Evolutionary conservation across 2,888 invertebrate genomes (phyloP).

Genomic region (Sylvicola cinctus): DNA sequence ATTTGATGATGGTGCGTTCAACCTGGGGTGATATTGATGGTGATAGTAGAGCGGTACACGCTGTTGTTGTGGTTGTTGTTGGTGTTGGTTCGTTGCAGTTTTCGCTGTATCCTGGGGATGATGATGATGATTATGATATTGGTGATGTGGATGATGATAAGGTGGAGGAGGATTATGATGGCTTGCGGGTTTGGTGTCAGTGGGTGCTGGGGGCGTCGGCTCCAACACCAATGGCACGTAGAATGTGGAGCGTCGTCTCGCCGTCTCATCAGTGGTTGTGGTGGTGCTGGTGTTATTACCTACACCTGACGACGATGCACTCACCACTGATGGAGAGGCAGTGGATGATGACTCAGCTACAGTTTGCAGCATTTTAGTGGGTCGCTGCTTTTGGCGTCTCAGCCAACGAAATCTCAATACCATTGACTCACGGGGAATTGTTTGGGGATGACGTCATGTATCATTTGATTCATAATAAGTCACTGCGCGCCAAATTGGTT

Average conservation of each 20-base stretch:
- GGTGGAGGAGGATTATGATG: slow-evolving; percentile 7
- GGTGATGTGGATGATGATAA: slow-evolving; percentile 9
- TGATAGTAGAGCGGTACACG: not conserved
- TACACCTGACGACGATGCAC: slow-evolving; percentile 9
- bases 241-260: slow-evolving; percentile 48
- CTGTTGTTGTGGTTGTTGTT: slow-evolving; percentile 6
- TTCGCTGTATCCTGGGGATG: slow-evolving; percentile 4
- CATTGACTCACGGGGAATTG: no score
- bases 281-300: slow-evolving; percentile 8
- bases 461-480: no score
- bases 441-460: no score
- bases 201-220: slow-evolving; percentile 7
- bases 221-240: slow-evolving; percentile 41
- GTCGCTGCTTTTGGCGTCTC: slow-evolving; percentile 6
- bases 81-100: slow-evolving; percentile 3
- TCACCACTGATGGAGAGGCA: slow-evolving; percentile 11
- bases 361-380: slow-evolving; percentile 15
- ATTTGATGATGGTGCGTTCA: not conserved
- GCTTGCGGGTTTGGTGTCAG: slow-evolving; percentile 2
- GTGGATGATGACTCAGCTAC: slow-evolving; percentile 12
- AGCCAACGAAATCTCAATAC: no score
- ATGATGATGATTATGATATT: slow-evolving; percentile 11
- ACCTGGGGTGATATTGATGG: not conserved
- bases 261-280: slow-evolving; percentile 26
- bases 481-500: no score